phyloP scores from a whole-genome alignment of 2,888 invertebrate species.

The Athalia cordata region DNA sequence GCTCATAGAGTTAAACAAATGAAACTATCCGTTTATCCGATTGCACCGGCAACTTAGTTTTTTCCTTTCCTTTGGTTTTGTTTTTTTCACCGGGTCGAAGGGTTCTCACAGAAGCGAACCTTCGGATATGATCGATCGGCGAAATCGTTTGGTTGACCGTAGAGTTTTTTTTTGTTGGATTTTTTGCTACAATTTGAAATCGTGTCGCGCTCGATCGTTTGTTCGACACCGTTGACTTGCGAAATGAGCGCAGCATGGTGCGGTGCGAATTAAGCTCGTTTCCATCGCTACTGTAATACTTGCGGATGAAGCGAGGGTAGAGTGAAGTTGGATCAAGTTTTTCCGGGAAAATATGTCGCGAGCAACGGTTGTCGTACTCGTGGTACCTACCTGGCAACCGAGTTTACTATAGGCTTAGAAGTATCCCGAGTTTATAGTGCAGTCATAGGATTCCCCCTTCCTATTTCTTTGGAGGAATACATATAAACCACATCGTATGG shows the following conservation, averaged over 20 bases:
- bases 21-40: too few relatives aligned
- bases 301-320: conserved; percentile 4
- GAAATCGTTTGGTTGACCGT: too few relatives aligned
- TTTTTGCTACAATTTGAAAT: too few relatives aligned
- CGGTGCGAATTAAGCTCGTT: conserved; percentile 4
- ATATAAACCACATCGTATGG: background rate
- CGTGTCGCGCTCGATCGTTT: too few relatives aligned
- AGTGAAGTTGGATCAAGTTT: conserved; percentile 46
- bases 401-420: conserved; percentile 44
- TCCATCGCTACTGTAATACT: conserved; percentile 20
- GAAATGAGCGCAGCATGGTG: background rate
- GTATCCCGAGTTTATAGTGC: background rate
- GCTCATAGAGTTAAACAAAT: conserved; percentile 14
- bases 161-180: too few relatives aligned
- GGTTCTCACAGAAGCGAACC: too few relatives aligned
- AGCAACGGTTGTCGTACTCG: conserved; percentile 57
- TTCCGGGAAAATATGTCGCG: conserved; percentile 56
- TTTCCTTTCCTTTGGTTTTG: too few relatives aligned
- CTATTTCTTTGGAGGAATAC: background rate
- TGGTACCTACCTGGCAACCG: conserved; percentile 54
- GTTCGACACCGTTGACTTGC: too few relatives aligned
- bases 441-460: background rate
- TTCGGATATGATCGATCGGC: too few relatives aligned
- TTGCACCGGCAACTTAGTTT: too few relatives aligned
- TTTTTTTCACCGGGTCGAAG: too few relatives aligned